phyloP scores from a whole-genome alignment of 2,888 invertebrate species.

The Eupithecia insigniata region DNA sequence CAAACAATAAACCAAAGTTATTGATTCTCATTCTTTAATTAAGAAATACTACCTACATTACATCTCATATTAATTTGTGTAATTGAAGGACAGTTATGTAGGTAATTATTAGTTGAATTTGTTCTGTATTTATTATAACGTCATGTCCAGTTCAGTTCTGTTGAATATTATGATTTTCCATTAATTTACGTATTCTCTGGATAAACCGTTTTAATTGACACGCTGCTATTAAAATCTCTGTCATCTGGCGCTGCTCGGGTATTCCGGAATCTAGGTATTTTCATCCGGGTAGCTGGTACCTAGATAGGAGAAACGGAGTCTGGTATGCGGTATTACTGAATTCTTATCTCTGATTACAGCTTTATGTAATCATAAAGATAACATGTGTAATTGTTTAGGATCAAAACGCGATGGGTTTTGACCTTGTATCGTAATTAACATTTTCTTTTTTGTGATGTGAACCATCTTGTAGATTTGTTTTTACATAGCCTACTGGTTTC shows the following conservation, averaged over 20 bases:
- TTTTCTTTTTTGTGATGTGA: constrained; percentile 6
- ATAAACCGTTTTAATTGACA: constrained; percentile 35
- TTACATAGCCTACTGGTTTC: constrained; percentile 7
- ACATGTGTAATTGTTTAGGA: constrained; percentile 25
- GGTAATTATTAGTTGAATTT: not conserved
- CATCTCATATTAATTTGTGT: not conserved
- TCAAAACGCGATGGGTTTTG: constrained; percentile 20
- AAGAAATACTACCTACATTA: not conserved
- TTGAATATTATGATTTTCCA: not conserved
- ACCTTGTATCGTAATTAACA: constrained; percentile 17
- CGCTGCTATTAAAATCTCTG: constrained; percentile 31
- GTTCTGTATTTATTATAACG: not conserved
- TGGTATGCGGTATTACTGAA: constrained; percentile 23
- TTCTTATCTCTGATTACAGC: constrained; percentile 29
- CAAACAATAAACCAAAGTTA: no score
- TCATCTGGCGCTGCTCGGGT: constrained; percentile 33
- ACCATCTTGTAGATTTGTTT: constrained; percentile 7
- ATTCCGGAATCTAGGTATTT: constrained; percentile 32
- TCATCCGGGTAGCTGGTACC: constrained; percentile 34
- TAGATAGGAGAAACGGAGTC: constrained; percentile 19
- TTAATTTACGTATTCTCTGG: constrained; percentile 11
- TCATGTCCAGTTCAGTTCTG: not conserved
- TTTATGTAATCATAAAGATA: constrained; percentile 29
- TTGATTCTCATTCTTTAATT: no score
- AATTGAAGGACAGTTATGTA: not conserved